A percentile compares a stretch with the other conserved stretches of the same genome.
phyloP scores from a whole-genome alignment of 2,888 invertebrate genomes.

The Temnothorax ravouxi region DNA sequence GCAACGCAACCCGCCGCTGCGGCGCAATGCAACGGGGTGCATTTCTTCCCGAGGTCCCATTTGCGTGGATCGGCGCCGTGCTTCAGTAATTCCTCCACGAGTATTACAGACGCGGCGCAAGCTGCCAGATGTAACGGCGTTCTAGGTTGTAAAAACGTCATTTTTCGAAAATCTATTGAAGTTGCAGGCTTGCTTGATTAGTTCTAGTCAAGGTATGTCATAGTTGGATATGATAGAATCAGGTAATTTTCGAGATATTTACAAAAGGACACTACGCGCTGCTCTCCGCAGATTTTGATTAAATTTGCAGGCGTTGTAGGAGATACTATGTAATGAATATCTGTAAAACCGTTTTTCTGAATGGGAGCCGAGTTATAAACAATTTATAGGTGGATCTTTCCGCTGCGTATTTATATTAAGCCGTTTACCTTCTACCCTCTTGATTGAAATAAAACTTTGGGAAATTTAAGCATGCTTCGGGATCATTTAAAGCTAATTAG shows the following conservation, averaged over 20 bases:
- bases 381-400: no score
- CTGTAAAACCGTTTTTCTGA: no score
- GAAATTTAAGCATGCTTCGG: no score
- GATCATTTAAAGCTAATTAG: no score
- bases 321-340: no score
- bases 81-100: conserved; percentile 90
- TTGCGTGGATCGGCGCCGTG: conserved; percentile 90
- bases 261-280: no score
- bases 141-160: conserved; percentile 80
- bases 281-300: no score
- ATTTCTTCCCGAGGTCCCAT: conserved; percentile 91
- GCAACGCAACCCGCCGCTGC: conserved; percentile 90
- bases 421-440: no score
- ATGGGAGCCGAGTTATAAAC: no score
- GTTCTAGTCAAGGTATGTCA: background rate
- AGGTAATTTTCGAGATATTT: background rate
- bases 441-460: no score
- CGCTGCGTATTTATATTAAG: no score
- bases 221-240: background rate
- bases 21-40: conserved; percentile 93
- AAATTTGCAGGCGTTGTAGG: no score
- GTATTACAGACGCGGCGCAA: conserved; percentile 91
- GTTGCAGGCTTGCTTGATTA: background rate
- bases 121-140: conserved; percentile 93
- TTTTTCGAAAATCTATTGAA: background rate